A percentile compares a stretch with the other conserved stretches of the same genome.
These are phyloP conservation scores for Semaprochilodus insignis DNA, from an alignment of 2,797 vertebrate genomes.

Conservation along the genomic window DNA sequence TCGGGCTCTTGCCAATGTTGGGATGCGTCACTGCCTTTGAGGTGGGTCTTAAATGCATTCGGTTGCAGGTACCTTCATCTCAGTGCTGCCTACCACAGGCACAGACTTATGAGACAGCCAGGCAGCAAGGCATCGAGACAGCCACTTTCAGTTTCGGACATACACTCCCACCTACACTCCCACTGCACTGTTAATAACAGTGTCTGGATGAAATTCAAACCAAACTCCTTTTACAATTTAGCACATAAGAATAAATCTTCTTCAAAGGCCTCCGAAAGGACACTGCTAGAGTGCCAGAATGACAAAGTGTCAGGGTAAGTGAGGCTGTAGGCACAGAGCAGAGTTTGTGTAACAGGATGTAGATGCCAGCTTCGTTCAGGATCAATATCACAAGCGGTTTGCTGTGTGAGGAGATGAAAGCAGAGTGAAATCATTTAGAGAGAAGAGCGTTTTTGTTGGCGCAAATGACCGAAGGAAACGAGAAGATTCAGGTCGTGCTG, in stretches of 20 bases:
- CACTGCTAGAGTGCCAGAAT: slow-evolving; percentile 39
- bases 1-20: too few relatives aligned
- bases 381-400: slow-evolving; percentile 32
- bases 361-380: slow-evolving; percentile 43
- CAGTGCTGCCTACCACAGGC: too few relatives aligned
- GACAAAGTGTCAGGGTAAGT: slow-evolving; percentile 28
- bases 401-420: slow-evolving; percentile 42
- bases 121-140: too few relatives aligned
- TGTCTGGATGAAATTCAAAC: not conserved
- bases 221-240: not conserved
- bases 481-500: slow-evolving; percentile 48
- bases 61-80: too few relatives aligned
- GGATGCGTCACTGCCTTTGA: too few relatives aligned
- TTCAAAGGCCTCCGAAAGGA: slow-evolving; percentile 37
- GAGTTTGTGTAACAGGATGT: slow-evolving; percentile 48
- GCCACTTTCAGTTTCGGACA: too few relatives aligned
- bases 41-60: too few relatives aligned
- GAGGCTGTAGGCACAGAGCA: slow-evolving; percentile 25
- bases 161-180: not conserved
- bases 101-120: too few relatives aligned
- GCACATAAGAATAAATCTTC: slow-evolving; percentile 16
- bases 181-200: not conserved
- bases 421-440: slow-evolving; percentile 27
- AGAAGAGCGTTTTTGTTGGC: slow-evolving; percentile 31
- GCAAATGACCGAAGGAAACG: slow-evolving; percentile 45